phyloP scores from a whole-genome alignment of 2,888 invertebrate species.

The Trachelus troglodyta region DNA sequence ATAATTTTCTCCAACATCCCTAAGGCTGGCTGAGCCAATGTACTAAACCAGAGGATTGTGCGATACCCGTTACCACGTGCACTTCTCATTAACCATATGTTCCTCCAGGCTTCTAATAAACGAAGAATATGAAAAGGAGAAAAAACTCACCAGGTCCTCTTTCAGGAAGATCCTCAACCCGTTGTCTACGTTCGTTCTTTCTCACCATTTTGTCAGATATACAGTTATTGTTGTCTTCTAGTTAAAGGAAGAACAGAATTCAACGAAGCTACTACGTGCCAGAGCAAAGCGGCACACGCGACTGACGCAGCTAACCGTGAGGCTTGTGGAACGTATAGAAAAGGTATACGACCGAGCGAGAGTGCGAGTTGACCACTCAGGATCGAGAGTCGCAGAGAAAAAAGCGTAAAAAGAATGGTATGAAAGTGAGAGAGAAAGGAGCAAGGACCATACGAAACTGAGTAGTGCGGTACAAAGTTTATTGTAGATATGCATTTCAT shows the following conservation, averaged over 20 bases:
- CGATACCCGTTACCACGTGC: background rate
- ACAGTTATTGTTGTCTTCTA: background rate
- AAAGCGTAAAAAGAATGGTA: background rate
- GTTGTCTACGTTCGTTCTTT: constrained; percentile 57
- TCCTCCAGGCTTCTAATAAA: background rate
- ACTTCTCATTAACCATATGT: background rate
- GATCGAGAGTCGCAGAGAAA: background rate
- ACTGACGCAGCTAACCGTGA: constrained; percentile 15
- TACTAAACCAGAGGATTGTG: background rate
- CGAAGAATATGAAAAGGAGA: background rate
- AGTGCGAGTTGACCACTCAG: background rate
- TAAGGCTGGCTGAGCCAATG: background rate
- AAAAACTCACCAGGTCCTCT: constrained; percentile 69
- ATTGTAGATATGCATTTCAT: background rate
- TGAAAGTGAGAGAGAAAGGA: background rate
- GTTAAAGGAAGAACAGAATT: background rate
- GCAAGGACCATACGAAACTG: background rate
- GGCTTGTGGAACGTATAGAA: constrained; percentile 8
- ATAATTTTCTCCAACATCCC: background rate
- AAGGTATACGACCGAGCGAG: constrained; percentile 11
- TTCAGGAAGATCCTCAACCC: constrained; percentile 65
- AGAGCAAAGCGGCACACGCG: constrained; percentile 27
- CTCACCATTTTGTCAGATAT: constrained; percentile 61
- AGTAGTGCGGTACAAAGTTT: background rate
- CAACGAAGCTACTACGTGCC: constrained; percentile 19